phyloP scores from a whole-genome alignment of 2,113 vertebrate species.

The Cryptomyrus ogoouensis region DNA sequence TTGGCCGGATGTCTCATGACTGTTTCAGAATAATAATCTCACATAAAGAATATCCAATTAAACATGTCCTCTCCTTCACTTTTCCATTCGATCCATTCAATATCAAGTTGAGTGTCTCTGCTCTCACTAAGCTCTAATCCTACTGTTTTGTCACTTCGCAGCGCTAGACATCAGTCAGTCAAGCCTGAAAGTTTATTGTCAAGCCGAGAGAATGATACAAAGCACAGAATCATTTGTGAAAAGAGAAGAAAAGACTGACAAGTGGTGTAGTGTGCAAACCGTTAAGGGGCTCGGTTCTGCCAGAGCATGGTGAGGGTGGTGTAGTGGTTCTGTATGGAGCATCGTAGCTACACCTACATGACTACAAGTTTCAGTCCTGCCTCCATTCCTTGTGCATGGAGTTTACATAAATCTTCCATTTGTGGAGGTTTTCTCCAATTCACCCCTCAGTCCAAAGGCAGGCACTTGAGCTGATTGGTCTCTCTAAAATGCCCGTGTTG shows the following conservation, averaged over 20 bases:
- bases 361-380: not conserved
- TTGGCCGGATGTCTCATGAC: too few relatives aligned
- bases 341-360: not conserved
- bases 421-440: not conserved
- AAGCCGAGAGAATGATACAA: too few relatives aligned
- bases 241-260: not conserved
- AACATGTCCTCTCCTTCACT: too few relatives aligned
- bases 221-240: not conserved
- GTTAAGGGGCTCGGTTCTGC: not conserved
- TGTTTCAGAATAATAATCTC: too few relatives aligned
- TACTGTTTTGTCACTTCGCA: too few relatives aligned
- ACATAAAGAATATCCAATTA: too few relatives aligned
- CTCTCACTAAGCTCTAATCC: too few relatives aligned
- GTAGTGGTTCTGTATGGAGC: not conserved
- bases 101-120: too few relatives aligned
- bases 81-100: too few relatives aligned
- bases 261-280: not conserved
- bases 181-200: too few relatives aligned
- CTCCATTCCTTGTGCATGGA: not conserved
- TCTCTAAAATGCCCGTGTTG: not conserved
- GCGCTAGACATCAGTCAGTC: too few relatives aligned
- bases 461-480: not conserved
- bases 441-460: not conserved
- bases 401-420: not conserved
- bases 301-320: not conserved